Evolutionary conservation across 2,888 invertebrate genomes (phyloP).

Genomic region (Dusona sp.): DNA sequence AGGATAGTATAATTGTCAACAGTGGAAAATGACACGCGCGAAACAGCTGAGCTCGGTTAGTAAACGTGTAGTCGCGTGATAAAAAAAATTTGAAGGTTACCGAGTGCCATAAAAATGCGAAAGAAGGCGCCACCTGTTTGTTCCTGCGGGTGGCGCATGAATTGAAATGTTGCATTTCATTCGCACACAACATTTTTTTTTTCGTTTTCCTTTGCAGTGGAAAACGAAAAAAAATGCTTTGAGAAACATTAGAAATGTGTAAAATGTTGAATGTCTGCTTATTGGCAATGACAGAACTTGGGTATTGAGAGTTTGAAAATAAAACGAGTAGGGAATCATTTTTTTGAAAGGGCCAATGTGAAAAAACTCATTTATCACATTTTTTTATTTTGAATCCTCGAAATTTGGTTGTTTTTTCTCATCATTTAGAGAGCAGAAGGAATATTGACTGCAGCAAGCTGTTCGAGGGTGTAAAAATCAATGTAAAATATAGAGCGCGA

Average conservation of each 20-base stretch:
- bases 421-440: not conserved
- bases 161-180: too few species aligned
- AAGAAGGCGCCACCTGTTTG: not conserved
- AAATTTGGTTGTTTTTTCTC: not conserved
- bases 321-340: not conserved
- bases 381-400: not conserved
- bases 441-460: not conserved
- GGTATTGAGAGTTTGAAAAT: not conserved
- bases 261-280: too few species aligned
- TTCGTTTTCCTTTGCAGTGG: not conserved
- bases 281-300: not conserved
- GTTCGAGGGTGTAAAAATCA: not conserved
- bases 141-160: not conserved
- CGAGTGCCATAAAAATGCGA: not conserved
- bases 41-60: not conserved
- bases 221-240: too few species aligned
- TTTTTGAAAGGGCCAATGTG: not conserved
- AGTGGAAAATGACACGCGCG: slow-evolving; percentile 17
- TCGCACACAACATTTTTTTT: too few species aligned
- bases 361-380: not conserved
- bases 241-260: too few species aligned
- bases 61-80: not conserved
- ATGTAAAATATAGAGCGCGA: not conserved
- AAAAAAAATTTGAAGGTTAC: not conserved
- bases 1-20: not conserved